Evolutionary conservation across 2,797 vertebrate genomes (phyloP).

Genomic region (Trachops cirrhosus): DNA sequence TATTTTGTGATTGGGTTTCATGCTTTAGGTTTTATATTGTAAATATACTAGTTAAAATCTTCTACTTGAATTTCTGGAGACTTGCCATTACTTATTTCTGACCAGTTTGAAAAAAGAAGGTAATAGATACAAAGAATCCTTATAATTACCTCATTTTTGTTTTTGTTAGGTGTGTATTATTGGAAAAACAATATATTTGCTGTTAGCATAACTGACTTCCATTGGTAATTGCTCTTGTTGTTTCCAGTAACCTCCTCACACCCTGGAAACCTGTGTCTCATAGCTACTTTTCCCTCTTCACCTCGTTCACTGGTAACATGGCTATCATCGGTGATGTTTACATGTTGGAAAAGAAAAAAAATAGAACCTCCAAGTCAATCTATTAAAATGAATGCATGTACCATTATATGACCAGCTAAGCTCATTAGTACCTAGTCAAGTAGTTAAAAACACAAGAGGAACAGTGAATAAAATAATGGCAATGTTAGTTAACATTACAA

Average conservation of each 20-base stretch:
- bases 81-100: background rate
- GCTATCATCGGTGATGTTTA: background rate
- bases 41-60: background rate
- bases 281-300: background rate
- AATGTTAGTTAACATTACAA: background rate
- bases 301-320: background rate
- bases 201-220: background rate
- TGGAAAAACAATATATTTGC: background rate
- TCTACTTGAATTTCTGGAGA: background rate
- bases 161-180: background rate
- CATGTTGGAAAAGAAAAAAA: background rate
- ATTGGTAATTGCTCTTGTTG: background rate
- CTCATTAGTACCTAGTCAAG: background rate
- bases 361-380: background rate
- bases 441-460: background rate
- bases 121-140: background rate
- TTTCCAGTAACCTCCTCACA: background rate
- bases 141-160: background rate
- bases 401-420: background rate
- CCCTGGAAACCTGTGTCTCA: background rate
- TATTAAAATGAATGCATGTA: background rate
- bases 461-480: background rate
- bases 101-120: background rate
- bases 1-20: background rate
- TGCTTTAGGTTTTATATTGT: background rate